Percentiles rank a stretch among this genome's conserved stretches.
Conservation (phyloP, 2,113 vertebrate species). For the Chamaea fasciata region DNA sequence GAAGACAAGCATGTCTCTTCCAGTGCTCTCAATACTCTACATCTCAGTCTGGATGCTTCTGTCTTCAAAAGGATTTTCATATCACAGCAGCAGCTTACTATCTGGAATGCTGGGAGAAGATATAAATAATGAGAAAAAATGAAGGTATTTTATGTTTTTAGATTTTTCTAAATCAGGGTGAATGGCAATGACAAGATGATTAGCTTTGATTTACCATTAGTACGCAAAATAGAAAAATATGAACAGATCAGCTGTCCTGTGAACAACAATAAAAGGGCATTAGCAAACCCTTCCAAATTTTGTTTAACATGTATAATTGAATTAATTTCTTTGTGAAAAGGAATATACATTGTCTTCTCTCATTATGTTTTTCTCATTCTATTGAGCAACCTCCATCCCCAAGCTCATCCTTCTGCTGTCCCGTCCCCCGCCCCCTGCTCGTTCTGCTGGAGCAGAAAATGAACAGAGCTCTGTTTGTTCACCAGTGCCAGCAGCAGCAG, state of each 20-base stretch:
- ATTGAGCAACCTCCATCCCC: neutral
- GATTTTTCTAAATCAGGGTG: neutral
- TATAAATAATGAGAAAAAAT: neutral
- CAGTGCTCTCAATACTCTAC: neutral
- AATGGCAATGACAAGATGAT: neutral
- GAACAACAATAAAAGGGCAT: neutral
- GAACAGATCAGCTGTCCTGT: neutral
- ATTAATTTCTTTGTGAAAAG: neutral
- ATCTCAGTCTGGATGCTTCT: neutral
- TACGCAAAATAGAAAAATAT: neutral
- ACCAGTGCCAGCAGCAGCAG: neutral
- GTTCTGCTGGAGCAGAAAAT: neutral
- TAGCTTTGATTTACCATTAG: neutral
- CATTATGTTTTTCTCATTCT: neutral
- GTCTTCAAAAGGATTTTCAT: neutral
- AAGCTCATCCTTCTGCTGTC: neutral
- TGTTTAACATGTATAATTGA: neutral
- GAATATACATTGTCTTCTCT: neutral
- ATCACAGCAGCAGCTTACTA: neutral
- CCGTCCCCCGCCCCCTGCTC: neutral
- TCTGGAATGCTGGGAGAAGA: neutral
- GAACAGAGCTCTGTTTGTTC: slow-evolving; percentile 30
- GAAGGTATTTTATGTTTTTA: neutral
- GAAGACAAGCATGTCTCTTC: neutral
- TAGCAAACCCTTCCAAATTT: neutral